These are phyloP conservation scores for Yponomeuta sedellus DNA, from an alignment of 2,888 invertebrate species.

Conservation along the genomic window DNA sequence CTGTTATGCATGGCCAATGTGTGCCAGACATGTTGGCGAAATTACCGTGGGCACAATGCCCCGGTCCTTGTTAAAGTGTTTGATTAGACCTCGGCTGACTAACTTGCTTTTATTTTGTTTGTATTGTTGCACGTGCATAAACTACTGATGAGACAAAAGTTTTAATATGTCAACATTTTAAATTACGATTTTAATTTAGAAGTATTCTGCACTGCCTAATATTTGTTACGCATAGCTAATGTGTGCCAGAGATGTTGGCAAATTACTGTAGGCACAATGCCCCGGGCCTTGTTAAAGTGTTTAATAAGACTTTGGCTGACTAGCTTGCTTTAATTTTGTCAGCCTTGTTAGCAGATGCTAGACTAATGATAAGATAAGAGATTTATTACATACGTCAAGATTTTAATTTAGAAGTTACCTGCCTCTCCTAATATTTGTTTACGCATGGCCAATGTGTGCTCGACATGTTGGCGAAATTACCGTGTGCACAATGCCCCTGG, in stretches of 20 bases:
- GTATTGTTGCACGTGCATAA: not conserved
- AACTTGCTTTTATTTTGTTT: not conserved
- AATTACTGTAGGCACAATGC: slow-evolving; percentile 12
- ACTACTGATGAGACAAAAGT: not conserved
- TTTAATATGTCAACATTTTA: no score
- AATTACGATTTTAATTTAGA: no score
- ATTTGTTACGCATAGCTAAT: no score
- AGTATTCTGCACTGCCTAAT: no score
- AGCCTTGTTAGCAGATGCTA: not conserved
- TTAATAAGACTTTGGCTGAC: not conserved
- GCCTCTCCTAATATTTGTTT: no score
- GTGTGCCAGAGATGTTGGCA: not conserved
- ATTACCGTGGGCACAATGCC: slow-evolving; percentile 12
- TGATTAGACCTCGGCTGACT: not conserved
- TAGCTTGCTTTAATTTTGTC: not conserved
- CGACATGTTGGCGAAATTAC: slow-evolving; percentile 7
- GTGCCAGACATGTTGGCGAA: slow-evolving; percentile 3
- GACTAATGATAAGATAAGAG: no score
- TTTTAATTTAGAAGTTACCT: no score
- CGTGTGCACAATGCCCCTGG: slow-evolving; percentile 6
- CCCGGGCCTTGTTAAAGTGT: not conserved
- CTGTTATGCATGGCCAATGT: slow-evolving; percentile 52
- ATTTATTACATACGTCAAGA: no score
- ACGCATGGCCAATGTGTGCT: slow-evolving; percentile 43
- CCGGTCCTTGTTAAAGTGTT: not conserved